Percentiles rank a stretch among this genome's conserved stretches.
Evolutionary conservation across 2,113 vertebrate species (phyloP).

Genomic region (Rhynchopsitta pachyrhyncha): DNA sequence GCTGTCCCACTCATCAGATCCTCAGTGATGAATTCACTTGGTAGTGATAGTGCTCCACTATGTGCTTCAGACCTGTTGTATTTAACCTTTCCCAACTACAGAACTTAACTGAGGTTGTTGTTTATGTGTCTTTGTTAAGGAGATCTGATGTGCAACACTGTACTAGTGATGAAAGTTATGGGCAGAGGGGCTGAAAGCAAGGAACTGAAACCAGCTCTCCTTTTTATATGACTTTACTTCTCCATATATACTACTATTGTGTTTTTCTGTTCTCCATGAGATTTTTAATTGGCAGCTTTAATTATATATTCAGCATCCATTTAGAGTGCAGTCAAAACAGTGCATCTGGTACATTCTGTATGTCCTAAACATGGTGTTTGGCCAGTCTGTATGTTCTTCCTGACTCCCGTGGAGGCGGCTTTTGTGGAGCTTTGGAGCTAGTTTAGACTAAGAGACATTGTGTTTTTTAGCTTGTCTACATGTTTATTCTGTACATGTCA

Average conservation of each 20-base stretch:
- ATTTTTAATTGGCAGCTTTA: background rate
- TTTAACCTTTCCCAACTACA: background rate
- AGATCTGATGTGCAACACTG: background rate
- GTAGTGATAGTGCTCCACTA: background rate
- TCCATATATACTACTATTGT: fast-evolving
- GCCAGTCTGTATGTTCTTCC: background rate
- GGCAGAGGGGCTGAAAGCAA: background rate
- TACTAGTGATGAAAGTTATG: background rate
- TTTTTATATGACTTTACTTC: background rate
- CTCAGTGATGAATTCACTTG: background rate
- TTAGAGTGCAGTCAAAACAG: background rate
- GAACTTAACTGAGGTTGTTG: background rate
- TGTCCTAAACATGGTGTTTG: background rate
- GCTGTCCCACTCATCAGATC: background rate
- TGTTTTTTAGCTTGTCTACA: background rate
- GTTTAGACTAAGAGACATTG: background rate
- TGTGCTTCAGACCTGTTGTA: background rate
- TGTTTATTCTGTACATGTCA: background rate
- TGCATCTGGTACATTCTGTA: background rate
- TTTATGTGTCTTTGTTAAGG: background rate
- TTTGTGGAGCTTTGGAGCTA: background rate
- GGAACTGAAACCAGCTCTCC: background rate
- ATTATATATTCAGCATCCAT: background rate
- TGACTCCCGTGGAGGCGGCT: background rate
- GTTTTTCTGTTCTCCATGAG: background rate